Evolutionary conservation across 2,113 vertebrate genomes (phyloP).

Genomic region (Lates calcarifer): DNA sequence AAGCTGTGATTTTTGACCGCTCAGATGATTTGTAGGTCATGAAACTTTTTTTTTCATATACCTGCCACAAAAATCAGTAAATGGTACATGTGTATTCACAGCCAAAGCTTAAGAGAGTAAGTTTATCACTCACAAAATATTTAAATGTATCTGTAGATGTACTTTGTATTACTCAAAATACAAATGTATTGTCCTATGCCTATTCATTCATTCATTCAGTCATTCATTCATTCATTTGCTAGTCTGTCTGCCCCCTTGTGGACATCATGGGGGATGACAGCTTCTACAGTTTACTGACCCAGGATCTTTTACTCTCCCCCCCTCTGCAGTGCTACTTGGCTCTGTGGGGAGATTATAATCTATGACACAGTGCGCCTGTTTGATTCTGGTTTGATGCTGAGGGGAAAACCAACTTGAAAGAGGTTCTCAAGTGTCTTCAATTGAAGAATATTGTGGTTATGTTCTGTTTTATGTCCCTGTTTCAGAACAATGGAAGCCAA

Average conservation of each 20-base stretch:
- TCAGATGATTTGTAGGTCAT: not conserved
- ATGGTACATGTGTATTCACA: not conserved
- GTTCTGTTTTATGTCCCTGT: constrained; percentile 56
- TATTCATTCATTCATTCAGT: not conserved
- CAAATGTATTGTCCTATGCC: not conserved
- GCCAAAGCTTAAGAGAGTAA: not conserved
- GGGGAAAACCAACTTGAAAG: not conserved
- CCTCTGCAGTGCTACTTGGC: not conserved
- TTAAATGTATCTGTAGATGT: not conserved
- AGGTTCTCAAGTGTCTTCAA: not conserved
- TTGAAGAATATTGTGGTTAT: not conserved
- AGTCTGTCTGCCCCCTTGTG: constrained; percentile 20
- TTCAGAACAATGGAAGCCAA: constrained; percentile 95
- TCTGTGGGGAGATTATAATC: not conserved
- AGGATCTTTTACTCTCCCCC: not conserved
- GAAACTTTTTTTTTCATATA: not conserved
- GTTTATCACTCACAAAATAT: not conserved
- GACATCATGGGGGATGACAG: not conserved
- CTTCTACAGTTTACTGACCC: not conserved
- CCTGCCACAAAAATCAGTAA: not conserved
- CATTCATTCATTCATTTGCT: not conserved
- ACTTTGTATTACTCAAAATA: not conserved
- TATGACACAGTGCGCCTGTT: not conserved
- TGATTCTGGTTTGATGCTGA: not conserved
- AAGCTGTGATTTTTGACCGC: not conserved